Evolutionary conservation across 2,797 vertebrate species (phyloP).

Genomic region (Merluccius polli): DNA sequence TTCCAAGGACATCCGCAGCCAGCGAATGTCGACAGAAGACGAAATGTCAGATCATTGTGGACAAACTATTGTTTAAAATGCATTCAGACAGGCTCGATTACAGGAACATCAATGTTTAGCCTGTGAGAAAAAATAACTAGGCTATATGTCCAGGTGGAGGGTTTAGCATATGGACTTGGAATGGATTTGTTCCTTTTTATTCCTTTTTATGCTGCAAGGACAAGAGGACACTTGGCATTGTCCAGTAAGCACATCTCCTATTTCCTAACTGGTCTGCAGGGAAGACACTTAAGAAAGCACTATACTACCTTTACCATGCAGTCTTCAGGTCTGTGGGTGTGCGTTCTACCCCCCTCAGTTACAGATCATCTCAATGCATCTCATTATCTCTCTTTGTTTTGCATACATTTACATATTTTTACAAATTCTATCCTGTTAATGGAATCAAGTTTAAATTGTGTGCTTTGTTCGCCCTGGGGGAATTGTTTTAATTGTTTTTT

Average conservation of each 20-base stretch:
- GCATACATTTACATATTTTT: slow-evolving; percentile 59
- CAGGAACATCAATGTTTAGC: not conserved
- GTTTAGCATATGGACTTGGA: not conserved
- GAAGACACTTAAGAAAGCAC: slow-evolving; percentile 34
- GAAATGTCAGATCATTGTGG: not conserved
- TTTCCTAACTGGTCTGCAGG: slow-evolving; percentile 52
- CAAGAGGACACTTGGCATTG: not conserved
- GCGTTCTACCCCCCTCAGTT: slow-evolving; percentile 58
- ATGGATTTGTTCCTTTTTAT: not conserved
- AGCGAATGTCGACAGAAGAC: not conserved
- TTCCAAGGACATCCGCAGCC: not conserved
- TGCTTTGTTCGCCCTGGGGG: slow-evolving; percentile 12
- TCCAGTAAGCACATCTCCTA: not conserved
- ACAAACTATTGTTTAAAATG: not conserved
- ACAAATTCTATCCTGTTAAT: slow-evolving; percentile 48
- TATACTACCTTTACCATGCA: slow-evolving; percentile 5
- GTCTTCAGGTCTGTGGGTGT: slow-evolving; percentile 15
- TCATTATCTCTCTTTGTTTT: slow-evolving; percentile 49
- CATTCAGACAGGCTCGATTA: not conserved
- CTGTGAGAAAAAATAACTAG: not conserved
- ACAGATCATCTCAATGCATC: slow-evolving; percentile 53
- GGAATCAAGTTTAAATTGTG: slow-evolving; percentile 47
- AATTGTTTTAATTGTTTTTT: slow-evolving; percentile 6
- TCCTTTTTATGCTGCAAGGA: not conserved
- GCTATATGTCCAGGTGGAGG: not conserved